Conservation (phyloP, 2,888 invertebrate genomes). For the Agapostemon virescens region DNA sequence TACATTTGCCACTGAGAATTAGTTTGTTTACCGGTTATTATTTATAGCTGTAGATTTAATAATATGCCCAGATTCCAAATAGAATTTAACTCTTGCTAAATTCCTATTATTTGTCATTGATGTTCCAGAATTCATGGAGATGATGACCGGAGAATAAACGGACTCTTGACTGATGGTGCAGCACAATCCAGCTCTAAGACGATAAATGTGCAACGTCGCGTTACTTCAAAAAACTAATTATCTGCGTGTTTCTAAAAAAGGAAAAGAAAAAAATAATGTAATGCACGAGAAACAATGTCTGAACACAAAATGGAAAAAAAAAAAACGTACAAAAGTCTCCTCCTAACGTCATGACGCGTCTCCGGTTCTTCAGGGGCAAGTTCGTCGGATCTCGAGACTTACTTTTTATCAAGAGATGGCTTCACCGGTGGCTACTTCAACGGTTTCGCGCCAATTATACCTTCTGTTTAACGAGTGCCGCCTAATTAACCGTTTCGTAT, state of each 20-base stretch:
- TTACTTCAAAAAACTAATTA: conserved; percentile 59
- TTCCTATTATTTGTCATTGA: background rate
- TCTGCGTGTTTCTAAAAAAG: conserved; percentile 57
- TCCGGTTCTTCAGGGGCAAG: conserved; percentile 39
- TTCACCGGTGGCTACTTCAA: conserved; percentile 18
- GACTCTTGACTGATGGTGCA: conserved; percentile 24
- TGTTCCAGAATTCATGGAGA: conserved; percentile 95
- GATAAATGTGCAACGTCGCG: conserved; percentile 57
- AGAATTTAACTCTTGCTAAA: background rate
- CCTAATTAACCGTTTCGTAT: conserved; percentile 44
- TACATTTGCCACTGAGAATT: background rate
- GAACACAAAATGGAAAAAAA: conserved; percentile 10
- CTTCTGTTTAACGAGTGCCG: conserved; percentile 40
- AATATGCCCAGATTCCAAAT: background rate
- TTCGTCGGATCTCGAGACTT: conserved; percentile 29
- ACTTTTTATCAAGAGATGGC: conserved; percentile 24
- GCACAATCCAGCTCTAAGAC: conserved; percentile 55
- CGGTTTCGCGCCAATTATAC: conserved; percentile 18
- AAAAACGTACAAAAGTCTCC: conserved; percentile 34
- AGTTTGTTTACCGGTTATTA: background rate
- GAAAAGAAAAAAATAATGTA: conserved; percentile 42
- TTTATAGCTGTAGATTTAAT: background rate
- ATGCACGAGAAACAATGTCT: conserved; percentile 47
- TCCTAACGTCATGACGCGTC: conserved; percentile 64
- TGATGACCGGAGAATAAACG: conserved; percentile 95